Percentiles rank a stretch among this genome's conserved stretches.
These are phyloP conservation scores for Nannoperca obscura DNA, from an alignment of 2,797 vertebrate genomes.

Conservation along the genomic window DNA sequence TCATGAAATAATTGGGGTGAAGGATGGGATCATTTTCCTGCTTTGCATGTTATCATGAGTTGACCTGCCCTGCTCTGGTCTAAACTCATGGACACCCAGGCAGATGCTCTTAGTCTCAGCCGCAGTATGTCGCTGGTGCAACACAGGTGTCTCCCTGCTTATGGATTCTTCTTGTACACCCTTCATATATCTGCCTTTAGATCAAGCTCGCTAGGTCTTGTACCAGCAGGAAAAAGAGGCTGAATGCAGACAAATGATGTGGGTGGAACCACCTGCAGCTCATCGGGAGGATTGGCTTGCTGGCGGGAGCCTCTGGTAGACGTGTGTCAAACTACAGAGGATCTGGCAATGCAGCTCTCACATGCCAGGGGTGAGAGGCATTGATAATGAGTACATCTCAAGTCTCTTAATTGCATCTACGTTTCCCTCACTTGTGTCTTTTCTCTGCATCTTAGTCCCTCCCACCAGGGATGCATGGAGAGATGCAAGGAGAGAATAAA, in stretches of 20 bases:
- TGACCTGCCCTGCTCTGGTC: neutral
- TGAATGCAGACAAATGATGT: conserved; percentile 6
- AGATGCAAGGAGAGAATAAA: no score
- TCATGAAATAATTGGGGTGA: neutral
- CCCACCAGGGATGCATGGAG: no score
- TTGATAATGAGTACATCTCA: no score
- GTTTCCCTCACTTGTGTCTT: no score
- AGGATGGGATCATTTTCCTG: neutral
- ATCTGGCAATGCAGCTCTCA: neutral
- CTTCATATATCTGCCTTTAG: neutral
- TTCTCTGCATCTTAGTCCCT: no score
- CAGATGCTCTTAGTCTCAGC: neutral
- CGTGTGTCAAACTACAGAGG: neutral
- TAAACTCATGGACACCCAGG: neutral
- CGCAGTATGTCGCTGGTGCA: neutral
- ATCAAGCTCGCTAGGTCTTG: neutral
- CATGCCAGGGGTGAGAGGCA: neutral
- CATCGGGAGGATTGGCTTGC: conserved; percentile 5
- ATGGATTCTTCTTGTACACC: neutral
- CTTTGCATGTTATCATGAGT: neutral
- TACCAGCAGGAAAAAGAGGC: neutral
- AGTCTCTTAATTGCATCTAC: no score
- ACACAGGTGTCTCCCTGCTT: neutral
- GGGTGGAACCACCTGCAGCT: conserved; percentile 6
- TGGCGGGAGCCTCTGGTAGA: neutral